Evolutionary conservation across 2,113 vertebrate genomes (phyloP).

Genomic region (Pseudorectes ferrugineus): DNA sequence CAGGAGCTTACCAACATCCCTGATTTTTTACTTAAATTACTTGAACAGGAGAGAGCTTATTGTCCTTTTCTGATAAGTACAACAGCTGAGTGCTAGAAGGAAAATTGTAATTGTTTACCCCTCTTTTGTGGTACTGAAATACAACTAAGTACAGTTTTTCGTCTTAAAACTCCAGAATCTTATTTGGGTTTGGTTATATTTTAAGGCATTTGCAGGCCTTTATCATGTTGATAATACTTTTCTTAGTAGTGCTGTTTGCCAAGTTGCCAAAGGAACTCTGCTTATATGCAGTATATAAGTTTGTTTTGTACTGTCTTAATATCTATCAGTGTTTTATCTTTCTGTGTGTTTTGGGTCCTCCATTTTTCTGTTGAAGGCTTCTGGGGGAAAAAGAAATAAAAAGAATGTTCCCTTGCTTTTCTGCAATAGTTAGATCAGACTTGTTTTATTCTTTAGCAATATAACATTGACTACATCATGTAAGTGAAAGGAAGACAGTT

Average conservation of each 20-base stretch:
- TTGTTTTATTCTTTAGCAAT: background rate
- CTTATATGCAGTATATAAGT: background rate
- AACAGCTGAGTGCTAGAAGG: background rate
- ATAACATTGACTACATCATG: background rate
- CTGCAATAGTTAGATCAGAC: background rate
- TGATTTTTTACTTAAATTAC: background rate
- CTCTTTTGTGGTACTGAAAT: background rate
- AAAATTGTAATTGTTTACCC: background rate
- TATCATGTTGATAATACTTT: background rate
- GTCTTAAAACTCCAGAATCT: background rate
- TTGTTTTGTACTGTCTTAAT: background rate
- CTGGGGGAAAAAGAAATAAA: background rate
- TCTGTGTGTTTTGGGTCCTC: background rate
- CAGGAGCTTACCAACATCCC: background rate
- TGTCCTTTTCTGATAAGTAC: background rate
- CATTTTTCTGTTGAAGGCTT: background rate
- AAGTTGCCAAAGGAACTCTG: background rate
- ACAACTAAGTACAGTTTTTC: background rate
- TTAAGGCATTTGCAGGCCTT: background rate
- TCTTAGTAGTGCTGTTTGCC: background rate
- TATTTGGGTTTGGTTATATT: background rate
- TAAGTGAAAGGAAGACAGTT: background rate
- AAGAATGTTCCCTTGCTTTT: background rate
- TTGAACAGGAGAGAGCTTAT: background rate
- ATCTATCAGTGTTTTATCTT: background rate